Conservation (phyloP, 1,140 invertebrate species). For the Drosophila ironensis region DNA sequence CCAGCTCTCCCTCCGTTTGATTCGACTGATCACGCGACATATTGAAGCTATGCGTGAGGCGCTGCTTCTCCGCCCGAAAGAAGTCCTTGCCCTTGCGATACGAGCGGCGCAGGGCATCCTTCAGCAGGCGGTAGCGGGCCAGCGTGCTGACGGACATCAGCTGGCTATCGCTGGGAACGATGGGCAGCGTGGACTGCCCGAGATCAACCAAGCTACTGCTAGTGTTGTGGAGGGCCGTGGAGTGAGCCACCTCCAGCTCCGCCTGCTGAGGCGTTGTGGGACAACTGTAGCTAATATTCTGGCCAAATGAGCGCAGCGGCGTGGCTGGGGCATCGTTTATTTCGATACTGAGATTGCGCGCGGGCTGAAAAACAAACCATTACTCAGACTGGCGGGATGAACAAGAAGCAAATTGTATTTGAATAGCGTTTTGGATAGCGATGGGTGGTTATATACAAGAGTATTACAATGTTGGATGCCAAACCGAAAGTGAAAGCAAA, state of each 20-base stretch:
- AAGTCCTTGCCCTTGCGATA: constrained; percentile 73
- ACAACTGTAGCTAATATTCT: constrained; percentile 55
- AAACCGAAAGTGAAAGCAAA: background rate
- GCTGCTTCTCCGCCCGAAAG: constrained; percentile 52
- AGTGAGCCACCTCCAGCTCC: background rate
- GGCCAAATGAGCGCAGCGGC: constrained; percentile 3
- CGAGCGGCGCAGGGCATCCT: constrained; percentile 66
- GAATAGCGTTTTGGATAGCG: constrained; percentile 4
- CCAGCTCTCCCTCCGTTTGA: constrained; percentile 47
- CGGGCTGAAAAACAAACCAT: constrained; percentile 53
- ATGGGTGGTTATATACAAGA: constrained; percentile 12
- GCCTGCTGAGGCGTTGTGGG: constrained; percentile 66
- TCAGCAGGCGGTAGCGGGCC: constrained; percentile 60
- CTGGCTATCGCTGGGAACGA: constrained; percentile 36
- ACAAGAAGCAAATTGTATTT: constrained; percentile 51
- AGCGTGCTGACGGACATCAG: constrained; percentile 53
- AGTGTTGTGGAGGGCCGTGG: constrained; percentile 18
- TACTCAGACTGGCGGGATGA: constrained; percentile 22
- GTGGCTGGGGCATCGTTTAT: constrained; percentile 36
- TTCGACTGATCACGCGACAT: constrained; percentile 48
- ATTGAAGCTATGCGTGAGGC: constrained; percentile 45
- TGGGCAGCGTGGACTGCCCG: constrained; percentile 15
- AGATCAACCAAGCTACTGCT: constrained; percentile 48
- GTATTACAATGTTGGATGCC: background rate
- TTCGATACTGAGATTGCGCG: constrained; percentile 51